Base-by-base conservation (phyloP, 1,140 invertebrate species). In the Drosophila parvula region DNA sequence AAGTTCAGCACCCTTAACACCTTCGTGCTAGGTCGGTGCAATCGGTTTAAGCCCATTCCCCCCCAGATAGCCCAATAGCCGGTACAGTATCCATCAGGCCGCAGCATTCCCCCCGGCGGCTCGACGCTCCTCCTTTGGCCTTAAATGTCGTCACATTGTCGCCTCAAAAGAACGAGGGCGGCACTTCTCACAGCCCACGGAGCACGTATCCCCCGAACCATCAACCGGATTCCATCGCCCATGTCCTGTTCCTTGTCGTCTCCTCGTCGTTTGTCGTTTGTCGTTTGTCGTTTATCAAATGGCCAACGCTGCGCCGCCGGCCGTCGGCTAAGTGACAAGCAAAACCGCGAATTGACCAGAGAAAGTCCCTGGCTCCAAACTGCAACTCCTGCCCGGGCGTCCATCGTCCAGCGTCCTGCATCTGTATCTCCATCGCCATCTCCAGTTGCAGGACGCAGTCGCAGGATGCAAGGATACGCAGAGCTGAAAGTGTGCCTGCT, bases 341-440 rank as follows among this genome's bases (percentile, higher is more conserved):
- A 90, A 90, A 90, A 90, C 88, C 88, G 89, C 88, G 88, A 90
- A 90, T 90, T 90, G 88, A 90, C 88, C 88, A 90, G 81, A 90
- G 82, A 86, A 85, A 85, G 82, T 85, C 82, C 65, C 65, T 43
- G 65, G 65, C 65, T 69, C 58, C 59, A 47, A 45, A 45, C 65
- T 71, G 44, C 81, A 77, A 53, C 79, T 75, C 60, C 79, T 59
- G 47, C 68, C 22, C 38, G 4, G 7, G 38, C 38, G 14, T 14
- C 38, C 38, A n/a, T 14, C 38, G 38, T 38, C 44, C 67, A 11
- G 48, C 10, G 5, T 67, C 18, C 55, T 60, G 68, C 79, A 70
- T 44, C 55, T 38, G 27, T 55, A 60, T 47, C 63, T 63, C 48
- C 32, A 53, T n/a, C 60, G 32, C 56, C 59, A 60, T 60, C 59